phyloP scores from a whole-genome alignment of 2,113 vertebrate genomes.

The Gnathochromis pfefferi region DNA sequence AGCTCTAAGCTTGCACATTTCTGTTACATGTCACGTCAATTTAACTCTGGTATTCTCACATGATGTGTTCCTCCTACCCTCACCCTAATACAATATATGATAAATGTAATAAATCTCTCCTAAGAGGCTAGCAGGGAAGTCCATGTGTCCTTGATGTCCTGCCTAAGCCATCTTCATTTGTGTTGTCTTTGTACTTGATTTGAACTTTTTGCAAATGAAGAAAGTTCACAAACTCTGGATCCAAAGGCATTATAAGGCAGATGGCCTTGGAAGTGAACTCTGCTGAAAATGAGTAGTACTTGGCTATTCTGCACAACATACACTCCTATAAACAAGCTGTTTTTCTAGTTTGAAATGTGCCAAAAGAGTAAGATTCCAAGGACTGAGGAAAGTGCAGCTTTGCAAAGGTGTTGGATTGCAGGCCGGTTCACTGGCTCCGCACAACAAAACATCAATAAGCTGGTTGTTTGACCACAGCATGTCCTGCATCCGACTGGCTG shows the following conservation, averaged over 20 bases:
- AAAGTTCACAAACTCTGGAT: neutral
- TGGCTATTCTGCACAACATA: neutral
- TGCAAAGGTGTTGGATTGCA: slow-evolving; percentile 17
- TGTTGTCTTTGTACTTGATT: neutral
- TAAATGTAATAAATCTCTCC: neutral
- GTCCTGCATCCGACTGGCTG: neutral
- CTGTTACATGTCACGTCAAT: neutral
- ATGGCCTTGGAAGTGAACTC: neutral
- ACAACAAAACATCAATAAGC: neutral
- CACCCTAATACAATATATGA: neutral
- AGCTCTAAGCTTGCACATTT: neutral
- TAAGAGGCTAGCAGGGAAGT: neutral
- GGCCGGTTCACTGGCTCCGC: neutral
- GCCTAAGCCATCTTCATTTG: neutral
- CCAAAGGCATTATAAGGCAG: neutral
- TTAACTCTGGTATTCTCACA: neutral
- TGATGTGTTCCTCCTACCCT: neutral
- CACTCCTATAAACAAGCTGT: neutral
- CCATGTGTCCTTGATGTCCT: neutral
- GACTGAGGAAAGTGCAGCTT: neutral
- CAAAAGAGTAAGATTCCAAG: neutral
- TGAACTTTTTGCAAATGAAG: neutral
- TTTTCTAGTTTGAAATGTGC: slow-evolving; percentile 7
- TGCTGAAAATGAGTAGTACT: neutral
- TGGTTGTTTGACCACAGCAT: neutral